phyloP scores from a whole-genome alignment of 2,113 vertebrate species.

The Tautogolabrus adspersus region DNA sequence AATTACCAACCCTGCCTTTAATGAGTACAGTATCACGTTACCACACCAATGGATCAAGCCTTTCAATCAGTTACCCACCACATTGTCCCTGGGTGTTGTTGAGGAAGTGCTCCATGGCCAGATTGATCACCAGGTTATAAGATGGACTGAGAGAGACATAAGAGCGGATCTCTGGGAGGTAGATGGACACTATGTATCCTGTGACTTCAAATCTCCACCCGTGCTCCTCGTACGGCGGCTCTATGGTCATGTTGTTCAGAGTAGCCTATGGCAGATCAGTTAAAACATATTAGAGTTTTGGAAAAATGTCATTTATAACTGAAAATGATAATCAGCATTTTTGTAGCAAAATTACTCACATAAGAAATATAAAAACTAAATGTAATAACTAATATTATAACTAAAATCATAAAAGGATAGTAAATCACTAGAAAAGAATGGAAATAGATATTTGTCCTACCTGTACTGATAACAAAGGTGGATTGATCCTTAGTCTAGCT shows the following conservation, averaged over 20 bases:
- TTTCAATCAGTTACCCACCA: slow-evolving; percentile 66
- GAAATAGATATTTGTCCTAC: slow-evolving; percentile 43
- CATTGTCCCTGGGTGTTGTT: slow-evolving; percentile 84
- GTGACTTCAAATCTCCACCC: slow-evolving; percentile 75
- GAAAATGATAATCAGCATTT: too few species aligned
- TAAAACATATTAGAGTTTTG: not conserved
- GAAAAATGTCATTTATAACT: too few species aligned
- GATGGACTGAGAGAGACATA: slow-evolving; percentile 55
- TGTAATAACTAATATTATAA: too few species aligned
- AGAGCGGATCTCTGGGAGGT: slow-evolving; percentile 75
- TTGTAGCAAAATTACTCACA: too few species aligned
- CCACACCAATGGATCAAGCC: not conserved
- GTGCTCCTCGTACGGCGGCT: slow-evolving; percentile 63
- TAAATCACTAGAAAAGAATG: not conserved
- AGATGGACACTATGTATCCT: slow-evolving; percentile 51
- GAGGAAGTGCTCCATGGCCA: slow-evolving; percentile 76
- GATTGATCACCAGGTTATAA: slow-evolving; percentile 64
- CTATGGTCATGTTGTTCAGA: slow-evolving; percentile 66
- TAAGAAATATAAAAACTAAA: too few species aligned
- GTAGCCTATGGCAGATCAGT: slow-evolving; percentile 60
- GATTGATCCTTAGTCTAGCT: slow-evolving; percentile 61
- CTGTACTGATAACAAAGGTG: slow-evolving; percentile 22
- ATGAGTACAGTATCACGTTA: not conserved
- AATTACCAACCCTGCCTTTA: too few species aligned
- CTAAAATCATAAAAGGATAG: too few species aligned